Evolutionary conservation across 1,140 invertebrate species (phyloP).

Genomic region (Amphibalanus amphitrite): DNA sequence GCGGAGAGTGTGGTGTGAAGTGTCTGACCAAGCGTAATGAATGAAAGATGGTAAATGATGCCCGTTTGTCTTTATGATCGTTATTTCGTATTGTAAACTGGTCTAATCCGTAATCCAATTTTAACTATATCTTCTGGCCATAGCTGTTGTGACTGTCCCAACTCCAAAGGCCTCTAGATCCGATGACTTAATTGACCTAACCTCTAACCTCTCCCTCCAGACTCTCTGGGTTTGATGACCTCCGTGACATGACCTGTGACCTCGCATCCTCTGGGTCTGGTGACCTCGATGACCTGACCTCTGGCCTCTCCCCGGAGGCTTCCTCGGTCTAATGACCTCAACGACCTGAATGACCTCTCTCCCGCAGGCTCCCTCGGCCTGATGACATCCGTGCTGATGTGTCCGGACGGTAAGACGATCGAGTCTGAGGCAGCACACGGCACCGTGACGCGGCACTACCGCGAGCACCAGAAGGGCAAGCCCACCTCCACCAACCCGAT

Average conservation of each 20-base stretch:
- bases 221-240: constrained; percentile 80
- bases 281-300: constrained; percentile 75
- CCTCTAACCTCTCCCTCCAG: no score
- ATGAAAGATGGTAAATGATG: constrained; percentile 2
- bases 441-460: constrained; percentile 76
- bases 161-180: no score
- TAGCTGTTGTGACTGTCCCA: no score
- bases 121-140: no score
- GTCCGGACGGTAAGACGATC: constrained; percentile 75
- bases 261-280: constrained; percentile 61
- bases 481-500: constrained; percentile 78
- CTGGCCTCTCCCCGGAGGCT: constrained; percentile 48
- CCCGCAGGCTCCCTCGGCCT: constrained; percentile 55
- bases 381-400: constrained; percentile 83
- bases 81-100: constrained; percentile 7
- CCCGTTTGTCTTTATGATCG: constrained; percentile 1
- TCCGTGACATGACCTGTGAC: constrained; percentile 67
- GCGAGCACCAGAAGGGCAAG: constrained; percentile 58
- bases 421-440: constrained; percentile 84
- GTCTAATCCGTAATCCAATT: no score
- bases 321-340: constrained; percentile 79
- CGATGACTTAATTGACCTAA: no score
- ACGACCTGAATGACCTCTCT: constrained; percentile 63
- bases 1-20: not conserved
- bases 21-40: not conserved